Base-by-base conservation (phyloP, 35 echinoderm and acorn worm species). In the Amphiura filiformis region DNA sequence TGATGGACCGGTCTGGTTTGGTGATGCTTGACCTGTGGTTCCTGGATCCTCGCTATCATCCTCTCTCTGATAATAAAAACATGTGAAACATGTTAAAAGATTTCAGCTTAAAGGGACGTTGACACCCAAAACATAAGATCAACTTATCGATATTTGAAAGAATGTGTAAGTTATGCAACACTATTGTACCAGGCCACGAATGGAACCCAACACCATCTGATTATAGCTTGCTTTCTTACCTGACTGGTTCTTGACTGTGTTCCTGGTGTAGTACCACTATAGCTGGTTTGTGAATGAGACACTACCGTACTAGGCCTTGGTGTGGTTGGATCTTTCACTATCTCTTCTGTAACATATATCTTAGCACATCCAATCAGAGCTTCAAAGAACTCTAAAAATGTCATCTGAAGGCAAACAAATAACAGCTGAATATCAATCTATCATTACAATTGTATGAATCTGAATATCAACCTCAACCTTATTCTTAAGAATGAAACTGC, bases 341-440 rank as follows among this genome's bases (percentile, higher is more conserved):
- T 87, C 0, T 98, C 96, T 39, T 98, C 96, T 30, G 96, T 98
- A 32, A 98, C 96, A 81, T 47, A 98, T 40, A 91, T 88, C 96
- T 92, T 91, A 7, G 96, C 92, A 92, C 96, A 98, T 1, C 96
- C 96, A 57, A 98, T 98, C 86, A 98, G 39, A 11, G 96, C 89
- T 61, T 98, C 96, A 87, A 98, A 98, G 89, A 98, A 98, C 36
- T 98, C 96, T 31, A 98, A 41, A 64, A 98, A 98, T 0, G 92
- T 94, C 92, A 98, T 94, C 96, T 98, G 87, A 32, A 85, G 78
- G 14, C 35, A 88, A 82, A 47, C 1, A n/a, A n/a, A n/a, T n/a
- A n/a, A n/a, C n/a, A n/a, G n/a, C n/a, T n/a, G 17, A n/a, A n/a
- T n/a, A n/a, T n/a, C n/a, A n/a, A n/a, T n/a, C n/a, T n/a, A n/a